A percentile compares a stretch with the other conserved stretches of the same genome.
These are phyloP conservation scores for Ceratotherium simum DNA, from an alignment of 2,113 vertebrate genomes.

Conservation along the genomic window DNA sequence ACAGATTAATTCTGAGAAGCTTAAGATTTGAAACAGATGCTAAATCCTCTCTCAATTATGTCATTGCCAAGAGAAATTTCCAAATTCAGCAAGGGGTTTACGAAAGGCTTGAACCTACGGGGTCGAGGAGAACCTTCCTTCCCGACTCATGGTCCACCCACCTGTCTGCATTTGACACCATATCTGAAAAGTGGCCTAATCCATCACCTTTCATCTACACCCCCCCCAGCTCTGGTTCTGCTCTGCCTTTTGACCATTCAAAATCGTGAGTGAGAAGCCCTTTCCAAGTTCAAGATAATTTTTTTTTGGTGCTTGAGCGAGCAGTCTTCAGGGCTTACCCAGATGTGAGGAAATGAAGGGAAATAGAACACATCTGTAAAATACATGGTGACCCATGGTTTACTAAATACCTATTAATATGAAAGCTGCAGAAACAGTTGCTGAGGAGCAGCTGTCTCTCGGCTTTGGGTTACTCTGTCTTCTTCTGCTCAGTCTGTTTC, in stretches of 20 bases:
- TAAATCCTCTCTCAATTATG: background rate
- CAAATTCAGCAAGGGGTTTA: background rate
- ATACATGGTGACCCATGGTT: background rate
- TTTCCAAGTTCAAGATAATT: background rate
- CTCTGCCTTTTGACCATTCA: background rate
- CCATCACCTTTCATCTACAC: too few relatives aligned
- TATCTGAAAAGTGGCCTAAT: too few relatives aligned
- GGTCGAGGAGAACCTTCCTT: background rate
- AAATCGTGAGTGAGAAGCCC: background rate
- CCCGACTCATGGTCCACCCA: too few relatives aligned
- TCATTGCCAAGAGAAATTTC: background rate
- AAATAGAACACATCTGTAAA: background rate
- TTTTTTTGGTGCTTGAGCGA: background rate
- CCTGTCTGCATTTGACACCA: too few relatives aligned
- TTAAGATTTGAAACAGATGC: background rate
- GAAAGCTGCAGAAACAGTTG: background rate
- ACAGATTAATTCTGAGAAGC: background rate
- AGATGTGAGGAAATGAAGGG: background rate
- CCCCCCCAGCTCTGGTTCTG: background rate
- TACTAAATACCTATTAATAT: background rate
- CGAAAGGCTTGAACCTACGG: accelerated
- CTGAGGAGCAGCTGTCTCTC: too few relatives aligned
- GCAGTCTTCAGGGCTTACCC: background rate
- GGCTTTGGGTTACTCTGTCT: background rate
- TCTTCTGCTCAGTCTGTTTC: background rate